Conservation (phyloP, 2,888 invertebrate species). For the Phalangium opilio region DNA sequence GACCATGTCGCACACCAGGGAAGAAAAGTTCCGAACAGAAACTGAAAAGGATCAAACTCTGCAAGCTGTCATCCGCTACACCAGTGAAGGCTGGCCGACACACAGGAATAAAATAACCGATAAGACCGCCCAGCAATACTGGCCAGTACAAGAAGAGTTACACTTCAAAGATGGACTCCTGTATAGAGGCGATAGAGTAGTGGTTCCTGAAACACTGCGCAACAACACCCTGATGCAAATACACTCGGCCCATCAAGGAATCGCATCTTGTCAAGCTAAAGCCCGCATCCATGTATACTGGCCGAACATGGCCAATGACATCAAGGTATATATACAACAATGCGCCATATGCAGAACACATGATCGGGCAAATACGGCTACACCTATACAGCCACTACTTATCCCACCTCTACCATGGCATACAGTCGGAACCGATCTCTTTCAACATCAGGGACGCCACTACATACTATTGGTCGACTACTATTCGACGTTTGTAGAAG, state of each 20-base stretch:
- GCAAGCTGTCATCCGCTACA: neutral
- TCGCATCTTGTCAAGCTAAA: constrained; percentile 3
- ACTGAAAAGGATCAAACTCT: too few species aligned
- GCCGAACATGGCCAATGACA: constrained; percentile 1
- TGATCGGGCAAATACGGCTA: constrained; percentile 1
- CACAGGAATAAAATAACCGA: neutral
- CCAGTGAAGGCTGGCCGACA: constrained; percentile 4
- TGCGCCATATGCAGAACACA: constrained; percentile 2
- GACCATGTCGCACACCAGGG: too few species aligned
- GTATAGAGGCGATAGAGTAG: constrained; percentile 3
- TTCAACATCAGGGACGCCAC: neutral
- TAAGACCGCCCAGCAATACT: neutral
- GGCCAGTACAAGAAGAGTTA: constrained; percentile 2
- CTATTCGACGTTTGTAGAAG: constrained; percentile 4
- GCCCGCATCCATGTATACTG: constrained; percentile 4
- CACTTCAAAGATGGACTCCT: constrained; percentile 3
- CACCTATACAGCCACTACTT: neutral
- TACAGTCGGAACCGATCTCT: constrained; percentile 1
- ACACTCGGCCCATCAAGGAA: constrained; percentile 4
- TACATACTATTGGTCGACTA: constrained; percentile 5
- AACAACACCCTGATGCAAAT: neutral
- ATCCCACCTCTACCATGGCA: constrained; percentile 4
- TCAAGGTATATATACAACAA: neutral
- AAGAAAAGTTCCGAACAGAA: too few species aligned
- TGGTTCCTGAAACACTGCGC: neutral